Conservation (phyloP, 1,140 invertebrate species). For the Drosophila punjabiensis region DNA sequence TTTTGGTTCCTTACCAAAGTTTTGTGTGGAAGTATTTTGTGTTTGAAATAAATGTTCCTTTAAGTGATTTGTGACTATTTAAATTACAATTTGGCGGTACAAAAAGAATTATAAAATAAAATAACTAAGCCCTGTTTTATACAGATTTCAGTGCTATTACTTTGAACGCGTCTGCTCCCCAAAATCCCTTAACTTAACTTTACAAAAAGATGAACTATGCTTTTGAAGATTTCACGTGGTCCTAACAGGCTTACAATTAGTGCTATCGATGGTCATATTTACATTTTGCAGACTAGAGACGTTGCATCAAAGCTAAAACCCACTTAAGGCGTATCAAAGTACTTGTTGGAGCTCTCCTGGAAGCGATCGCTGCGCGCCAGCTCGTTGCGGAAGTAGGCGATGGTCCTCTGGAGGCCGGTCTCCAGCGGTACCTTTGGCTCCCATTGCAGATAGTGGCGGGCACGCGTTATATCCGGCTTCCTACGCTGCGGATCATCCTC, state of each 20-base stretch:
- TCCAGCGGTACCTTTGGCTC: conserved; percentile 95
- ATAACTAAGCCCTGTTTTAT: not conserved
- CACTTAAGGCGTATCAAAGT: conserved; percentile 72
- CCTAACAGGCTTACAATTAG: conserved; percentile 55
- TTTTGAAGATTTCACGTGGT: not conserved
- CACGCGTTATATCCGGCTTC: conserved; percentile 96
- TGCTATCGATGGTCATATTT: conserved; percentile 81
- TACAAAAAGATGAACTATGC: conserved; percentile 17
- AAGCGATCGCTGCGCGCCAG: conserved; percentile 87
- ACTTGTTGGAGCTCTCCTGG: conserved; percentile 78
- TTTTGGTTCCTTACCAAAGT: not conserved
- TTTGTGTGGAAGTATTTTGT: conserved; percentile 5
- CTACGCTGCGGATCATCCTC: conserved; percentile 98
- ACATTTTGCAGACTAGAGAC: conserved; percentile 80
- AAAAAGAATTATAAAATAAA: not conserved
- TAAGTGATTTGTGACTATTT: not conserved
- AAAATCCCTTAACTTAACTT: not conserved
- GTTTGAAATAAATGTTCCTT: conserved; percentile 5
- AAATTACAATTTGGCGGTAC: too few species aligned
- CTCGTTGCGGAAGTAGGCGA: conserved; percentile 96
- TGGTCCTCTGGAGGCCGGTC: conserved; percentile 94
- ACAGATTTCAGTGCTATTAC: conserved; percentile 2
- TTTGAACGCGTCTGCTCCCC: conserved; percentile 20
- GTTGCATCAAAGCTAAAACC: conserved; percentile 53
- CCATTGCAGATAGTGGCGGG: conserved; percentile 95